Evolutionary conservation across 53 echinoderm and acorn worm genomes (phyloP).

Genomic region (Crossaster papposus): DNA sequence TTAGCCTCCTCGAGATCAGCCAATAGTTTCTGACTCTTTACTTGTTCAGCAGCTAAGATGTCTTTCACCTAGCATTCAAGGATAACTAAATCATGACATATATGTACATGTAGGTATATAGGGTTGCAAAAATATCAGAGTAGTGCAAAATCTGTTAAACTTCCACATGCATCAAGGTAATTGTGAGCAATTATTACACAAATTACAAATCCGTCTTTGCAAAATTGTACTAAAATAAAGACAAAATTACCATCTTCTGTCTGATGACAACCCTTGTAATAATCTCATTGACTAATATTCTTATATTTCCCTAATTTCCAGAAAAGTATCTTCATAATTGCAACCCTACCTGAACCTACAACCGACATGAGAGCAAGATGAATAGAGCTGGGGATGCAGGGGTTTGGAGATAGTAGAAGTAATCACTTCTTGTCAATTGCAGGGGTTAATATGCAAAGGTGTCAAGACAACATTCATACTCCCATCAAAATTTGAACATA

Average conservation of each 20-base stretch:
- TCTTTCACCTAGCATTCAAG: slow-evolving; percentile 70
- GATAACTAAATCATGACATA: slow-evolving; percentile 6
- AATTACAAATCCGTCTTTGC: no score
- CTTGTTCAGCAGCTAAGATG: slow-evolving; percentile 59
- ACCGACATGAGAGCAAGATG: neutral
- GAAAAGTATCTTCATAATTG: neutral
- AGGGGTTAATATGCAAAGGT: neutral
- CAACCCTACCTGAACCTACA: neutral
- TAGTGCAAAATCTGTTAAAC: neutral
- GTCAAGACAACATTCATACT: neutral
- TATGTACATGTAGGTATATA: neutral
- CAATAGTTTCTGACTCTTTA: slow-evolving; percentile 63
- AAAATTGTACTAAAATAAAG: no score
- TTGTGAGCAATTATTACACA: no score
- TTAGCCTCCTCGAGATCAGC: slow-evolving; percentile 74
- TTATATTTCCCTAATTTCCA: neutral
- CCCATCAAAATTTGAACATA: neutral
- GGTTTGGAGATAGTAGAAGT: neutral
- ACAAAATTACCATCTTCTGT: no score
- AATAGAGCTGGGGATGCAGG: neutral
- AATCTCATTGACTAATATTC: neutral
- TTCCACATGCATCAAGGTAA: no score
- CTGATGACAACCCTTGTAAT: neutral
- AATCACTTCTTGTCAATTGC: neutral
- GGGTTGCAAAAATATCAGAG: neutral